These are phyloP conservation scores for Sphaeramia orbicularis DNA, from an alignment of 2,797 vertebrate genomes.

Conservation along the genomic window DNA sequence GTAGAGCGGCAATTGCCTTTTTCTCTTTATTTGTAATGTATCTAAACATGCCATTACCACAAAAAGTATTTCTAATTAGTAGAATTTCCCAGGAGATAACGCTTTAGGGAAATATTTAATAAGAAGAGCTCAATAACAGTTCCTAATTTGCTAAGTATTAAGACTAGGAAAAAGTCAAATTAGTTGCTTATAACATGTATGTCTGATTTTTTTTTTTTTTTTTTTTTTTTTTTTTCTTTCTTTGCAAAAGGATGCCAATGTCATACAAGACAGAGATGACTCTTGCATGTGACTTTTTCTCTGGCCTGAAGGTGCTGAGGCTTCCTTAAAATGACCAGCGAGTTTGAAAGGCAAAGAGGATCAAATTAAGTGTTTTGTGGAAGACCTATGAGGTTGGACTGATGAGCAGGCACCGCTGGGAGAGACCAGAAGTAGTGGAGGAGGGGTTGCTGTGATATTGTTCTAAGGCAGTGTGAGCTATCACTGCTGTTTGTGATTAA, in stretches of 20 bases:
- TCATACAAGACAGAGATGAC: constrained; percentile 21
- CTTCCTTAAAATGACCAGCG: constrained; percentile 68
- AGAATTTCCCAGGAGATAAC: constrained; percentile 70
- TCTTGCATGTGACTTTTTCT: constrained; percentile 33
- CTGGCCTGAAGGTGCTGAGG: constrained; percentile 54
- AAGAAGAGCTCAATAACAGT: constrained; percentile 55
- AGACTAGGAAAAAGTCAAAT: constrained; percentile 42
- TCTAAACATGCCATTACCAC: constrained; percentile 80
- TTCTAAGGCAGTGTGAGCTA: constrained; percentile 82
- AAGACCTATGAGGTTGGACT: constrained; percentile 55
- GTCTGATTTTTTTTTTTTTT: constrained; percentile 47
- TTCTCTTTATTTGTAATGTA: constrained; percentile 78
- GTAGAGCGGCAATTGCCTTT: constrained; percentile 69
- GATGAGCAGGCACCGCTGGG: constrained; percentile 57
- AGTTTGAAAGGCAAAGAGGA: constrained; percentile 74
- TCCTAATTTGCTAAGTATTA: constrained; percentile 48
- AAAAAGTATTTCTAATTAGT: constrained; percentile 79
- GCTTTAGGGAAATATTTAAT: constrained; percentile 75
- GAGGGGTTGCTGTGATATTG: constrained; percentile 60
- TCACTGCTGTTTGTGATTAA: constrained; percentile 88
- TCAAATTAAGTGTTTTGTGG: constrained; percentile 78
- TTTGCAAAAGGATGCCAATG: constrained; percentile 3
- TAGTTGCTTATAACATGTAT: constrained; percentile 26
- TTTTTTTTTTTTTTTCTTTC: constrained; percentile 31
- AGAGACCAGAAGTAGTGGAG: constrained; percentile 34